phyloP scores from a whole-genome alignment of 1,140 invertebrate genomes.

The Cyclina sinensis region DNA sequence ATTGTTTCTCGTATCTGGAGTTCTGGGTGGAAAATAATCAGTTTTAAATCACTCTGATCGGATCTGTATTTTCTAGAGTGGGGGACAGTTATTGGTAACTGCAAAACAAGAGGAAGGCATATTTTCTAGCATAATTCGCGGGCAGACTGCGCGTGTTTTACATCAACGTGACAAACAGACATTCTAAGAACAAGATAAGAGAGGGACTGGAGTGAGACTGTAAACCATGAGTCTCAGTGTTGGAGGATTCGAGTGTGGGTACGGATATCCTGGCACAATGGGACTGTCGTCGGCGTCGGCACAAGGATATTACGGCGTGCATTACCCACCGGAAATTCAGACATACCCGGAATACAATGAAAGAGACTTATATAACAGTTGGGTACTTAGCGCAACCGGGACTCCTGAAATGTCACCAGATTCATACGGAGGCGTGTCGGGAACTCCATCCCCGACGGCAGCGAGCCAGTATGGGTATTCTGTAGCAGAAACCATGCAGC shows the following conservation, averaged over 20 bases:
- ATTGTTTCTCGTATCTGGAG: slow-evolving; percentile 57
- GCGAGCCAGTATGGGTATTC: slow-evolving; percentile 46
- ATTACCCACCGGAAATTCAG: slow-evolving; percentile 18
- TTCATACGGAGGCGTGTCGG: slow-evolving; percentile 35
- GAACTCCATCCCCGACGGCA: slow-evolving; percentile 54
- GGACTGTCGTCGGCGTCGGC: slow-evolving; percentile 45
- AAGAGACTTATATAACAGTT: slow-evolving; percentile 54
- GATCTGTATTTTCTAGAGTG: slow-evolving; percentile 49
- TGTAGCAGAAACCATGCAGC: not conserved
- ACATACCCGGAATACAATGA: slow-evolving; percentile 37
- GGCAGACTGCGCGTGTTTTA: slow-evolving; percentile 51
- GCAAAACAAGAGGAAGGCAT: slow-evolving; percentile 32
- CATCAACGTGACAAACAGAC: slow-evolving; percentile 68
- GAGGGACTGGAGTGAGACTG: not conserved
- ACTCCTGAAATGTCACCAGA: slow-evolving; percentile 35
- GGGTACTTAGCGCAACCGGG: slow-evolving; percentile 42
- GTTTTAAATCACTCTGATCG: slow-evolving; percentile 65
- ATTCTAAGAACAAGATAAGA: slow-evolving; percentile 53
- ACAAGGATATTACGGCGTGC: slow-evolving; percentile 14
- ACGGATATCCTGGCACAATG: slow-evolving; percentile 46
- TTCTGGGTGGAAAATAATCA: slow-evolving; percentile 59
- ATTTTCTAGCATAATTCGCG: slow-evolving; percentile 45
- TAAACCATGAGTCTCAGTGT: slow-evolving; percentile 67
- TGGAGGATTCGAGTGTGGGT: slow-evolving; percentile 57
- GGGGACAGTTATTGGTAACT: slow-evolving; percentile 46